Conservation (phyloP, 2,113 vertebrate genomes). For the Hemiscyllium ocellatum region DNA sequence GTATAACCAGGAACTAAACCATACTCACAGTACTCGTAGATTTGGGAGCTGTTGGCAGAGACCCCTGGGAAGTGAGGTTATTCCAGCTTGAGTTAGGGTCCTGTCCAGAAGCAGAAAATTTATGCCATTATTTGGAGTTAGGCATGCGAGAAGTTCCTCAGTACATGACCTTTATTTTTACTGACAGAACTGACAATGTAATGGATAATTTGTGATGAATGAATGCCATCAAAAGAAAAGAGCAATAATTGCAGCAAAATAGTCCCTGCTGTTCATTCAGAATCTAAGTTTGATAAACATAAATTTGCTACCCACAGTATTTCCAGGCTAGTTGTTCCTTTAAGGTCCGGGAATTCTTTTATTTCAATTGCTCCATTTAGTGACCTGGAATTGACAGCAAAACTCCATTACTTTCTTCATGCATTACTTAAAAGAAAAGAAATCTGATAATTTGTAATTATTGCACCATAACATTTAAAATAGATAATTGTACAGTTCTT, state of each 20-base stretch:
- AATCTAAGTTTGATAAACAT: conserved; percentile 38
- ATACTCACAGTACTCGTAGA: conserved; percentile 84
- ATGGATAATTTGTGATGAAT: conserved; percentile 37
- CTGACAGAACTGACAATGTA: conserved; percentile 39
- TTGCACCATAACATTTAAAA: background rate
- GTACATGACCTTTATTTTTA: conserved; percentile 45
- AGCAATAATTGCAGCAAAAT: conserved; percentile 36
- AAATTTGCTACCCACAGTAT: conserved; percentile 71
- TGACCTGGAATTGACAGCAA: conserved; percentile 59
- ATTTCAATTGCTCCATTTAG: conserved; percentile 82
- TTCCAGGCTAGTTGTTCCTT: conserved; percentile 88
- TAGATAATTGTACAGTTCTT: background rate
- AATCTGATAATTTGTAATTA: background rate
- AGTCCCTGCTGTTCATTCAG: conserved; percentile 34
- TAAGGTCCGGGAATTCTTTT: conserved; percentile 81
- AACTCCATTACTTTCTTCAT: conserved; percentile 25
- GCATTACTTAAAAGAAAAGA: conserved; percentile 6
- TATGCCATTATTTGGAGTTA: conserved; percentile 38
- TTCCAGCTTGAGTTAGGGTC: conserved; percentile 77
- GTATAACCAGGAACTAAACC: background rate
- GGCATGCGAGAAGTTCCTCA: conserved; percentile 42
- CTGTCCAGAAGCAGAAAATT: conserved; percentile 51
- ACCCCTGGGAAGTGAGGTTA: conserved; percentile 71
- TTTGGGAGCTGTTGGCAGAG: conserved; percentile 84
- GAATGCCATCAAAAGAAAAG: conserved; percentile 37